phyloP scores from a whole-genome alignment of 2,113 vertebrate species.

The Gymnogyps californianus region DNA sequence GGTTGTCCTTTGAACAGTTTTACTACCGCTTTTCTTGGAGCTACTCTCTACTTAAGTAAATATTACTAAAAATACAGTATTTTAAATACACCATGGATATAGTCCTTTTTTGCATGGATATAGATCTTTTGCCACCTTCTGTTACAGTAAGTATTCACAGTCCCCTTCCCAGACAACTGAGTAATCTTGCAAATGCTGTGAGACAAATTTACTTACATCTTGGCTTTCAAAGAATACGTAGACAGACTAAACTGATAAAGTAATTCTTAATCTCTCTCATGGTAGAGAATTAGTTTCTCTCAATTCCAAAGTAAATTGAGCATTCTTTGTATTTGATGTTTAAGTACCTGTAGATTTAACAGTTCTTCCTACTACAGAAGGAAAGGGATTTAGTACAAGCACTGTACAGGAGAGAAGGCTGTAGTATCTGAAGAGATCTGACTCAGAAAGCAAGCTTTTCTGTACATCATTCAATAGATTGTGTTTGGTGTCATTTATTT shows the following conservation, averaged over 20 bases:
- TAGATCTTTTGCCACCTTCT: background rate
- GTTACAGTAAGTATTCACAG: background rate
- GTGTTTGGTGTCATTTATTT: background rate
- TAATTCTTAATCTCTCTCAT: conserved; percentile 12
- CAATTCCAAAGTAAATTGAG: conserved; percentile 10
- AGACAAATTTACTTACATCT: conserved; percentile 11
- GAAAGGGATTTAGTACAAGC: background rate
- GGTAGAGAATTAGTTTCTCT: conserved; percentile 22
- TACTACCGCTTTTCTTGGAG: background rate
- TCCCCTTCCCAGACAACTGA: background rate
- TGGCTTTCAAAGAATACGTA: background rate
- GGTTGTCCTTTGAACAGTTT: background rate
- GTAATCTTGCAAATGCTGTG: background rate
- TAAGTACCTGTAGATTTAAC: conserved; percentile 17
- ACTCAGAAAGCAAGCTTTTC: background rate
- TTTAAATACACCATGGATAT: background rate
- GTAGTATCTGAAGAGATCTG: background rate
- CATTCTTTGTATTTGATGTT: background rate
- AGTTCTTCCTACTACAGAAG: background rate
- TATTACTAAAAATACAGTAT: background rate
- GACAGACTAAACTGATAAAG: conserved; percentile 27
- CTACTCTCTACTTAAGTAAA: background rate
- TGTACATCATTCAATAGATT: background rate
- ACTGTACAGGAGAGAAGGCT: background rate
- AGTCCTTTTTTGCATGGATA: background rate